Evolutionary conservation across 2,888 invertebrate genomes (phyloP), one percentile per base, ranked within the genome.

Genomic region (Stomorhina lunata): DNA sequence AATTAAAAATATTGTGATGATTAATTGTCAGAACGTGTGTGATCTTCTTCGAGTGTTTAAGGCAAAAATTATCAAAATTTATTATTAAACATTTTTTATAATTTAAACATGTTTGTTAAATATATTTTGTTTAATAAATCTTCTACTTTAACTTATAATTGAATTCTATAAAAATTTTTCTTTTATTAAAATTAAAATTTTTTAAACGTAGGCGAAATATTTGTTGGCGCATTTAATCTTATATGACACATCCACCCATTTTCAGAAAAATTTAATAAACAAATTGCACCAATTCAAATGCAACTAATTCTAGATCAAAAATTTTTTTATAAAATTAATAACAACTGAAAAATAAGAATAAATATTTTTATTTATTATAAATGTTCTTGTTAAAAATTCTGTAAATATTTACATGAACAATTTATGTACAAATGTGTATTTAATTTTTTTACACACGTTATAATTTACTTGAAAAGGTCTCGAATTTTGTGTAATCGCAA

Each of bases 201-300:
- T 45, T 53, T 37, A 53, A 63, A 66, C 72, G 57, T 61, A 61
- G 72, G 72, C 71, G 59, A 43, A 65, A 27, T 34, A 55, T 20
- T 82, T 63, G 45, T 45, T 63, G 43, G 45, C 78, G 75, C 32
- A 61, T 71, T 79, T 71, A 66, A 82, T 66, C 76, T 79, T 61
- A 76, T 59, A 76, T 76, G 79, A 76, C 79, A 79, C 65, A 43
- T 71, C 53, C 65, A 79, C 22, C 57, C 32, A 43, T 69, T 17
- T 9, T 20, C 1, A 27, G 2, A 37, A 59, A 10, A 27, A 34
- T 20, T 2, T 10, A 40, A 25, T n/a, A n/a, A 9, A 12, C 5
- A 61, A 25, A 61, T 59, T 61, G 34, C 20, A 76, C 29, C 27
- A 27, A 45, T 48, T 68, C 29, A 22, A 29, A 20, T 50, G 66